phyloP scores from a whole-genome alignment of 2,797 vertebrate species.

The Sciaenops ocellatus region DNA sequence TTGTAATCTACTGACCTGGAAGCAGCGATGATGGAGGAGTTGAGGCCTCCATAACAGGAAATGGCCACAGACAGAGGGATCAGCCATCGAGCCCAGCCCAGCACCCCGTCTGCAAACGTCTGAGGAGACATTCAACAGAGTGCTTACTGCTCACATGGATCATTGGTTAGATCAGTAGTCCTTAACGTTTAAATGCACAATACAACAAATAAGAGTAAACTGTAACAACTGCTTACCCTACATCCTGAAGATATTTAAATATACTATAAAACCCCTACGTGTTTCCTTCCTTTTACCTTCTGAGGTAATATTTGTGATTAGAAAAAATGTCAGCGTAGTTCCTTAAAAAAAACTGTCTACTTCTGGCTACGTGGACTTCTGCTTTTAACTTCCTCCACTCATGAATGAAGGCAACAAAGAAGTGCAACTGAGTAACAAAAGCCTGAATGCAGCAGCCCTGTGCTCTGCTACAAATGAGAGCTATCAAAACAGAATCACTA shows the following conservation, averaged over 20 bases:
- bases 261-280: neutral
- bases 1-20: constrained; percentile 81
- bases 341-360: neutral
- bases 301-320: neutral
- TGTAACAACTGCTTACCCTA: neutral
- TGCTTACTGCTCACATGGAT: neutral
- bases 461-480: neutral
- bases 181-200: neutral
- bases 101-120: constrained; percentile 88
- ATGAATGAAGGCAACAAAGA: neutral
- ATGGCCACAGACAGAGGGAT: constrained; percentile 90
- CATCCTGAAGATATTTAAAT: neutral
- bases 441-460: neutral
- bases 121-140: constrained; percentile 57
- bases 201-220: neutral
- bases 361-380: neutral
- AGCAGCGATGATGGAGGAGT: constrained; percentile 89
- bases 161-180: neutral
- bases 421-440: neutral
- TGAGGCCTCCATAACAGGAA: constrained; percentile 90
- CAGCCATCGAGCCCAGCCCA: constrained; percentile 87
- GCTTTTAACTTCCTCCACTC: neutral
- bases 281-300: neutral
- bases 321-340: neutral
- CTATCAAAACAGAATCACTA: neutral